Base-by-base conservation (phyloP, 37 sponge, comb jelly and placozoan genomes). In the Mnemiopsis leidyi region DNA sequence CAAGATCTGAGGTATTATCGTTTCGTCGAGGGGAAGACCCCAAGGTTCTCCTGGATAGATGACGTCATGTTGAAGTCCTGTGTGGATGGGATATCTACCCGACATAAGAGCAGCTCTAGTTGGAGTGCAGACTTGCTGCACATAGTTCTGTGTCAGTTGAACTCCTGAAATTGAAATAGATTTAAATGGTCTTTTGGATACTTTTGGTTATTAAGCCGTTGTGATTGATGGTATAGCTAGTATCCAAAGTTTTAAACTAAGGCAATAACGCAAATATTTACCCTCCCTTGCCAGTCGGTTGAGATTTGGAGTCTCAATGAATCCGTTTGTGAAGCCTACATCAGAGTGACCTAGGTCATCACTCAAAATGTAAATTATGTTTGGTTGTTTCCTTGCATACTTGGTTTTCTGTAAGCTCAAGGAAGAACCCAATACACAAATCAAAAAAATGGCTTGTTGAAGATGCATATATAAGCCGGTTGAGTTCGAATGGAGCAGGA, bases 61-160 rank as follows among this genome's bases (percentile, higher is more conserved):
- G 36, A 92, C 93, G 23, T 92, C 71, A 36, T 69, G 71, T 20
- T 92, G 71, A 23, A 69, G 9, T 32, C 93, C 93, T 2, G 71
- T 92, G 71, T 92, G 69, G 1, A 69, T 34, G 23, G 93, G 71
- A 34, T 92, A 92, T 29, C 93, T 35, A 36, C 93, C 93, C 21
- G 93, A 69, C 93, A 92, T 92, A 33, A 92, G 71, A 32, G 93
- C 69, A 23, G 37, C 69, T 38, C 93, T 26, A 23, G 93, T 92
- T 29, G 93, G 93, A 69, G 67, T 34, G 93, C 93, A 92, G 20
- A 92, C 93, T 23, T 69, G 93, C 37, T 92, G 69, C 69, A 92
- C 93, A 23, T 92, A 92, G 93, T 92, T 29, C 25, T 92, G 93
- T 23, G 38, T 69, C 36, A 92, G 93, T 23, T 28, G 69, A 16